phyloP scores from a whole-genome alignment of 2,113 vertebrate species.

The Pao palembangensis region DNA sequence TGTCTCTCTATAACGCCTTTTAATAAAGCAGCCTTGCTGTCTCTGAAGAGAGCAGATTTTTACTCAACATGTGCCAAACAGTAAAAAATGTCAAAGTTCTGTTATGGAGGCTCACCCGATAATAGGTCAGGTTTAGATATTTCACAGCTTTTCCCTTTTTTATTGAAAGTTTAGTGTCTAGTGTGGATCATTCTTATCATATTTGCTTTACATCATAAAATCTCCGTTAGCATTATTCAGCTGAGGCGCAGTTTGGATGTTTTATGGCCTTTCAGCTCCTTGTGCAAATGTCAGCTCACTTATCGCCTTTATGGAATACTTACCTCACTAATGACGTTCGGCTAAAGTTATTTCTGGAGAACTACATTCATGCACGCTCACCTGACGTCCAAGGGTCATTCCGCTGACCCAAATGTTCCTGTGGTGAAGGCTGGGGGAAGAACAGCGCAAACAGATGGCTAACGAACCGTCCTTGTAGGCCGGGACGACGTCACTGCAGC shows the following conservation, averaged over 20 bases:
- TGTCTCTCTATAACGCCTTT: neutral
- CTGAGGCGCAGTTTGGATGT: neutral
- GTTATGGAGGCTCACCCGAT: no score
- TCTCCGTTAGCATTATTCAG: neutral
- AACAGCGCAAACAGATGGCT: no score
- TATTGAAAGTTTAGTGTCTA: neutral
- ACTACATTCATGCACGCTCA: no score
- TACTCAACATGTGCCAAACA: neutral
- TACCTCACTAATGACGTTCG: neutral
- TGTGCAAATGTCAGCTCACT: neutral
- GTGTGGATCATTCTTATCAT: neutral
- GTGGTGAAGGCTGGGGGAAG: no score
- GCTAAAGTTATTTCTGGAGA: neutral
- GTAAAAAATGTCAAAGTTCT: no score
- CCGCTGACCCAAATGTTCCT: no score
- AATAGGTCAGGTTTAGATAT: no score
- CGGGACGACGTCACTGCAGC: no score
- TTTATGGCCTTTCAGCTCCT: neutral
- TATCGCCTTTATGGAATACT: neutral
- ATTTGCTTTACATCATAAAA: neutral
- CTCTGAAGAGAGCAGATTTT: neutral
- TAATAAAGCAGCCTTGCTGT: neutral
- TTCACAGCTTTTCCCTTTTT: neutral
- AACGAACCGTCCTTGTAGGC: no score
- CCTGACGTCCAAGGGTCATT: no score